A percentile compares a stretch with the other conserved stretches of the same genome.
These are phyloP conservation scores for Lepetodrilus schrolli DNA, from an alignment of 2,888 invertebrate genomes.

Conservation along the genomic window DNA sequence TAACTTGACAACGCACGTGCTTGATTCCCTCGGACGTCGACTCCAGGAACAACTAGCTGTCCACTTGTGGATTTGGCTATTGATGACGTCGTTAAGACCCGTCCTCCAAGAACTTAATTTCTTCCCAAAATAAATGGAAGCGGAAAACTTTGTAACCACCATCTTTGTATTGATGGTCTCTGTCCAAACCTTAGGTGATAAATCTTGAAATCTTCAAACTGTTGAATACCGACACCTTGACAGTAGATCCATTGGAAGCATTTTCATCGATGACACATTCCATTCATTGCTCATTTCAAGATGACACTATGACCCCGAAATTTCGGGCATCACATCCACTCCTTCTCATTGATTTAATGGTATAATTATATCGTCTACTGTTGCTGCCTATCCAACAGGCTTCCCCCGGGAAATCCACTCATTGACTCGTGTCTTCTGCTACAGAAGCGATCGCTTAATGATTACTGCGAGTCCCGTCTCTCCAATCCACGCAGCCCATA, in stretches of 20 bases:
- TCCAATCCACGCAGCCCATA: background rate
- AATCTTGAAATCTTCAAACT: background rate
- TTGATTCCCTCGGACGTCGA: background rate
- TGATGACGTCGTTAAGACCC: constrained; percentile 2
- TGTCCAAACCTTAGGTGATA: background rate
- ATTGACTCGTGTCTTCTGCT: background rate
- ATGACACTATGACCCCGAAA: background rate
- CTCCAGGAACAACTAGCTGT: constrained; percentile 9
- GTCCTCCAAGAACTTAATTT: constrained; percentile 12
- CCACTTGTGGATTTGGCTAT: constrained; percentile 23
- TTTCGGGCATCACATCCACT: background rate
- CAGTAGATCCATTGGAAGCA: background rate
- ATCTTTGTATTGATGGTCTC: background rate
- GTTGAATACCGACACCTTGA: background rate
- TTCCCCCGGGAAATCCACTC: background rate
- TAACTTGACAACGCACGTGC: constrained; percentile 16
- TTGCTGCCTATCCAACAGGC: background rate
- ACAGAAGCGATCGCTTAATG: background rate
- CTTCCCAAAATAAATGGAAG: constrained; percentile 14
- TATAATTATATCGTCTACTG: constrained; percentile 27
- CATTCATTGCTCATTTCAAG: constrained; percentile 3
- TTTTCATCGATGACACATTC: constrained; percentile 9
- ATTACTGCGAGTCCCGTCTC: background rate
- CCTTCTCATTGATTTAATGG: constrained; percentile 29
- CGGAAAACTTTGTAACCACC: constrained; percentile 8